Percentiles rank a stretch among this genome's conserved stretches.
phyloP scores from a whole-genome alignment of 2,113 vertebrate species.

The Hippocampus mohnikei region DNA sequence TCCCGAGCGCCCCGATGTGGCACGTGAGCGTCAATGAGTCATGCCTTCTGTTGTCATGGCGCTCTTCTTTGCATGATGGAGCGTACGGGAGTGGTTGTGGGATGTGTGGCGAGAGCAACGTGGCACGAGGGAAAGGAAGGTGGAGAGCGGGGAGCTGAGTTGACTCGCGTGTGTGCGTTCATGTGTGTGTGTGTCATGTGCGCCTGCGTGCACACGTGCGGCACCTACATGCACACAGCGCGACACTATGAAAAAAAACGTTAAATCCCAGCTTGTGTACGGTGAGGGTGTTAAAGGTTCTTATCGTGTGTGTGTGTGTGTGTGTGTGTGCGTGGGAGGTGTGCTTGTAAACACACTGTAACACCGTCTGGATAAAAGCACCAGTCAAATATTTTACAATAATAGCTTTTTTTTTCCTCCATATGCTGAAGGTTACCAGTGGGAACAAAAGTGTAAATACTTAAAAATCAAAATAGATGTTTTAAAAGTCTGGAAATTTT shows the following conservation, averaged over 20 bases:
- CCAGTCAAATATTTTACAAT: constrained; percentile 9
- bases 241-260: constrained; percentile 16
- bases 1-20: constrained; percentile 31
- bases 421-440: neutral
- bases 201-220: constrained; percentile 8
- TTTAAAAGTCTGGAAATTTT: too few relatives aligned
- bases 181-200: constrained; percentile 1
- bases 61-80: constrained; percentile 17
- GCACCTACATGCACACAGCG: constrained; percentile 30
- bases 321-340: constrained; percentile 43
- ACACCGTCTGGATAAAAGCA: constrained; percentile 22
- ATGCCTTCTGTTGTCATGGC: constrained; percentile 49
- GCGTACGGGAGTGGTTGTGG: neutral
- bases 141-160: neutral
- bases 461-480: too few relatives aligned
- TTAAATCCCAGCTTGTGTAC: constrained; percentile 35
- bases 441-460: neutral
- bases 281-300: constrained; percentile 33
- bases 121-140: neutral
- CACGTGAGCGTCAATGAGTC: constrained; percentile 58
- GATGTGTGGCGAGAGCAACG: neutral
- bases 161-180: neutral
- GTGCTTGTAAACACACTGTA: constrained; percentile 40
- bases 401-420: neutral
- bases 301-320: constrained; percentile 8